These are phyloP conservation scores for Varanus komodoensis DNA, from an alignment of 2,113 vertebrate species.

Conservation along the genomic window DNA sequence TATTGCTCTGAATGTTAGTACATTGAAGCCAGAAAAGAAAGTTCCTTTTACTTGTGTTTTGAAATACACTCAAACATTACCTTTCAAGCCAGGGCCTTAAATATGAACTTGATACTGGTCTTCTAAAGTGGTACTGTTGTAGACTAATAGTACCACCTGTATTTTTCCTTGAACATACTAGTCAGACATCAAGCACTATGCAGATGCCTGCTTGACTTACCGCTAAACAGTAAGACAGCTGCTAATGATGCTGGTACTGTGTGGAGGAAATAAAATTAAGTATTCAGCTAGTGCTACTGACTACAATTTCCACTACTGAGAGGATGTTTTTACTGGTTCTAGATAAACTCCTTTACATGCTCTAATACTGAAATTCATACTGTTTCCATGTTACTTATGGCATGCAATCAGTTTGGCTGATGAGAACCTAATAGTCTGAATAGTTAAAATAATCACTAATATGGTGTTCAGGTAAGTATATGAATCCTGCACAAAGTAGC, in stretches of 20 bases:
- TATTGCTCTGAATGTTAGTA: not conserved
- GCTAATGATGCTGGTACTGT: too few relatives aligned
- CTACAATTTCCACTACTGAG: not conserved
- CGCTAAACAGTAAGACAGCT: too few relatives aligned
- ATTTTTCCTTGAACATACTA: not conserved
- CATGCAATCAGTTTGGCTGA: not conserved
- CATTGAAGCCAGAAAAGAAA: not conserved
- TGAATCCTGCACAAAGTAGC: not conserved
- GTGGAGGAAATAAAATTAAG: too few relatives aligned
- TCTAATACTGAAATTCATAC: not conserved
- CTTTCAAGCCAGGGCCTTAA: not conserved
- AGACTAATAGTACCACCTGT: not conserved
- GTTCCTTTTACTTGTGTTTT: not conserved
- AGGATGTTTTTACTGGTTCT: not conserved
- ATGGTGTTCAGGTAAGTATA: not conserved
- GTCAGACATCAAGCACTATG: not conserved
- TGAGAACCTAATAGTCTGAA: not conserved
- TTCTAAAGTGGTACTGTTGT: not conserved
- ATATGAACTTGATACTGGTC: not conserved
- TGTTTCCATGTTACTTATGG: not conserved
- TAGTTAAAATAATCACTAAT: not conserved
- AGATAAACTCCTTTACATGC: not conserved
- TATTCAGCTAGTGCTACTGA: not conserved
- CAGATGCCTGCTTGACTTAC: too few relatives aligned
- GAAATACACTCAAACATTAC: not conserved